Evolutionary conservation across 2,797 vertebrate species (phyloP).

Genomic region (Diplodus sargus): DNA sequence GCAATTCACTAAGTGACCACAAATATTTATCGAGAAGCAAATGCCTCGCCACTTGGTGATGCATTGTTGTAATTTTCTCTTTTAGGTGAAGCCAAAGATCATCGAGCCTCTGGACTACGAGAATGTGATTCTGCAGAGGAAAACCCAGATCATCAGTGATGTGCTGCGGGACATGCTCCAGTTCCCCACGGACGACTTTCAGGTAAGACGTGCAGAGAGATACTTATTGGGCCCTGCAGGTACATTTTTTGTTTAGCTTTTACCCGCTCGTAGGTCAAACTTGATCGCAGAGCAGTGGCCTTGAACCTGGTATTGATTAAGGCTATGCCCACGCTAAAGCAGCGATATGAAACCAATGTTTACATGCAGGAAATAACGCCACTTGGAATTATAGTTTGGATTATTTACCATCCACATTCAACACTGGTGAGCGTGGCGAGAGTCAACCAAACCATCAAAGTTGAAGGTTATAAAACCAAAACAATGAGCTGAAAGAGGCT

Average conservation of each 20-base stretch:
- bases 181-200: slow-evolving; percentile 96
- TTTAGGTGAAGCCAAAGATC: slow-evolving; percentile 94
- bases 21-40: not conserved
- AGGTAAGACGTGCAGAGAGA: slow-evolving; percentile 80
- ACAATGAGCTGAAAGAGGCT: too few species aligned
- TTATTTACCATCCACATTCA: too few species aligned
- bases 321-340: too few species aligned
- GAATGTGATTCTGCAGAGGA: slow-evolving; percentile 94
- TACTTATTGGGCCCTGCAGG: not conserved
- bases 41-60: slow-evolving; percentile 3
- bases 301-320: not conserved
- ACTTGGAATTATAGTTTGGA: too few species aligned
- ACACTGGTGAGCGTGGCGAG: too few species aligned
- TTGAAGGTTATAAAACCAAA: too few species aligned
- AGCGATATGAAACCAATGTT: not conserved
- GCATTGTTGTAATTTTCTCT: slow-evolving; percentile 39
- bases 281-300: not conserved
- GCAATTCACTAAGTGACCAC: not conserved
- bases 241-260: not conserved
- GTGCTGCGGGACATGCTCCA: slow-evolving; percentile 95
- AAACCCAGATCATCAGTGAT: slow-evolving; percentile 96
- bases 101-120: slow-evolving; percentile 98
- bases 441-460: too few species aligned
- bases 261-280: not conserved
- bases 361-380: too few species aligned